Conservation (phyloP, 1,140 invertebrate species). For the Zaprionus inermis region DNA sequence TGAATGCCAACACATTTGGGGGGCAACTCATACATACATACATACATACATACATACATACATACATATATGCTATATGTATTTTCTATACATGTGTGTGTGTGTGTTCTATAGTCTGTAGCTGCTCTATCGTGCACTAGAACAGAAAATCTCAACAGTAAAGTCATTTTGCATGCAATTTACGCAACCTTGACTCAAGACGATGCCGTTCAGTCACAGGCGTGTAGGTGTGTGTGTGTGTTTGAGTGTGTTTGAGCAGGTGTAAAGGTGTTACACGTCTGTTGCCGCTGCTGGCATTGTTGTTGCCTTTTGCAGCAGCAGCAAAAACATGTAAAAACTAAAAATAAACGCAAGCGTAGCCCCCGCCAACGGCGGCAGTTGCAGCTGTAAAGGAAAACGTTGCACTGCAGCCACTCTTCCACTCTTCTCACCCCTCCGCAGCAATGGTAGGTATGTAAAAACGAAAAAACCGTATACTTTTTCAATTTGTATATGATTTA, state of each 20-base stretch:
- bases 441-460: too few relatives aligned
- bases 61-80: not conserved
- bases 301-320: constrained; percentile 12
- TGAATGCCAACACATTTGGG: constrained; percentile 15
- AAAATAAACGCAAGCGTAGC: constrained; percentile 35
- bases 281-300: constrained; percentile 31
- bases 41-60: too few relatives aligned
- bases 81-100: not conserved
- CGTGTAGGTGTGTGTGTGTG: constrained; percentile 6
- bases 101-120: constrained; percentile 5
- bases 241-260: constrained; percentile 1
- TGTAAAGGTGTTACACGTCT: constrained; percentile 24
- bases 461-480: too few relatives aligned
- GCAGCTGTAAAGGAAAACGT: too few relatives aligned
- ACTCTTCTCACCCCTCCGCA: too few relatives aligned
- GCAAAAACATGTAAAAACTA: constrained; percentile 30
- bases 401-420: too few relatives aligned
- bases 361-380: constrained; percentile 14
- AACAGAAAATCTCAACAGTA: constrained; percentile 45
- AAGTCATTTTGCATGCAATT: constrained; percentile 56
- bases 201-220: constrained; percentile 19
- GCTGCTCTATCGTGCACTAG: constrained; percentile 43
- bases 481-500: too few relatives aligned
- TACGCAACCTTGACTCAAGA: constrained; percentile 48
- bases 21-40: not conserved